Evolutionary conservation across 2,113 vertebrate genomes (phyloP).

Genomic region (Furnarius figulus): DNA sequence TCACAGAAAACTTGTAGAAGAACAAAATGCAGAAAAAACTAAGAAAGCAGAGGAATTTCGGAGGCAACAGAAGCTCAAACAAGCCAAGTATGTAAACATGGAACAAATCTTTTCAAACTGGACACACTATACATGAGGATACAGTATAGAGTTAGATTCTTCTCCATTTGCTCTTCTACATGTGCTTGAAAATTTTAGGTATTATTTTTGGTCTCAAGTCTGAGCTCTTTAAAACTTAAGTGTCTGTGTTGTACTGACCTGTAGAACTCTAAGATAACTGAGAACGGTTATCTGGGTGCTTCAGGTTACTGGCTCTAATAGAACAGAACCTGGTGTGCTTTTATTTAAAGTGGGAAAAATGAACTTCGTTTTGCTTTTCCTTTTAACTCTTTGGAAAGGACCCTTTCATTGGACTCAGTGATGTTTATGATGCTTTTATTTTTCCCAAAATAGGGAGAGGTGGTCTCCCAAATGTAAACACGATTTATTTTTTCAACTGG

Average conservation of each 20-base stretch:
- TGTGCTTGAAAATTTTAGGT: neutral
- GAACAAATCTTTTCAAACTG: neutral
- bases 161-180: neutral
- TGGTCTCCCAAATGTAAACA: accelerated
- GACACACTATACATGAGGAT: neutral
- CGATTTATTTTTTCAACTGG: neutral
- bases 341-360: neutral
- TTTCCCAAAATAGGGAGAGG: neutral
- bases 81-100: slow-evolving; percentile 82
- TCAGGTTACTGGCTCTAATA: neutral
- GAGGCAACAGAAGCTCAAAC: slow-evolving; percentile 87
- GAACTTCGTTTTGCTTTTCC: neutral
- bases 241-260: neutral
- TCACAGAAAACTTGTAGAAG: slow-evolving; percentile 80
- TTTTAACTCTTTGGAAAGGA: neutral
- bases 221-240: neutral
- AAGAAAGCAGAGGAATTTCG: slow-evolving; percentile 87
- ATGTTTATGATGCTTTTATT: neutral
- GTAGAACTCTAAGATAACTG: neutral
- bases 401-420: neutral
- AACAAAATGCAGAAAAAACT: slow-evolving; percentile 91
- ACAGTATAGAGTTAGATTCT: neutral
- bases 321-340: neutral
- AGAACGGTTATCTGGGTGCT: neutral
- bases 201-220: neutral